phyloP scores from a whole-genome alignment of 1,140 invertebrate genomes.

The Mycetomoellerius zeteki region DNA sequence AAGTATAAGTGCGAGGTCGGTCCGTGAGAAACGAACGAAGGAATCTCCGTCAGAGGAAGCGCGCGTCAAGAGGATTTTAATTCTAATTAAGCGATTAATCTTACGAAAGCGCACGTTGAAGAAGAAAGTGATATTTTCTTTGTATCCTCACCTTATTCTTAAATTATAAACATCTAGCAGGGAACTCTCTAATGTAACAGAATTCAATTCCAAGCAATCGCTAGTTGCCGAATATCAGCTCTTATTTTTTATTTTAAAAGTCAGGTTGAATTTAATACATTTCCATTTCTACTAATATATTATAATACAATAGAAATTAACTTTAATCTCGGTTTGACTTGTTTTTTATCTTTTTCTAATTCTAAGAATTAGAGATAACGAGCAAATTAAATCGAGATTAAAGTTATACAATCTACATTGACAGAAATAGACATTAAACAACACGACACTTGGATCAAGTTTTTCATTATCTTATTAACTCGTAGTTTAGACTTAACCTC shows the following conservation, averaged over 20 bases:
- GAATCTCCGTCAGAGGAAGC: not conserved
- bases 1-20: conserved; percentile 23
- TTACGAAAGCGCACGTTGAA: not conserved
- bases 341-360: too few relatives aligned
- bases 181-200: not conserved
- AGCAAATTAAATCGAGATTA: too few relatives aligned
- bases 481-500: too few relatives aligned
- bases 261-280: not conserved
- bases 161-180: not conserved
- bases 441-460: too few relatives aligned
- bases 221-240: not conserved
- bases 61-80: not conserved
- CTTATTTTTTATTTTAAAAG: not conserved
- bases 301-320: too few relatives aligned
- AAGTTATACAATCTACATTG: too few relatives aligned
- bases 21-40: conserved; percentile 42
- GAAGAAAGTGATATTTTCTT: not conserved
- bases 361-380: too few relatives aligned
- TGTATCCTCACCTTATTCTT: not conserved
- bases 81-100: conserved; percentile 19
- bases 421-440: too few relatives aligned
- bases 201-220: not conserved
- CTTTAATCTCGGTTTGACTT: too few relatives aligned
- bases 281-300: too few relatives aligned
- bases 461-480: too few relatives aligned